These are phyloP conservation scores for Eupsilia transversa DNA, from an alignment of 2,888 invertebrate species.

Conservation along the genomic window DNA sequence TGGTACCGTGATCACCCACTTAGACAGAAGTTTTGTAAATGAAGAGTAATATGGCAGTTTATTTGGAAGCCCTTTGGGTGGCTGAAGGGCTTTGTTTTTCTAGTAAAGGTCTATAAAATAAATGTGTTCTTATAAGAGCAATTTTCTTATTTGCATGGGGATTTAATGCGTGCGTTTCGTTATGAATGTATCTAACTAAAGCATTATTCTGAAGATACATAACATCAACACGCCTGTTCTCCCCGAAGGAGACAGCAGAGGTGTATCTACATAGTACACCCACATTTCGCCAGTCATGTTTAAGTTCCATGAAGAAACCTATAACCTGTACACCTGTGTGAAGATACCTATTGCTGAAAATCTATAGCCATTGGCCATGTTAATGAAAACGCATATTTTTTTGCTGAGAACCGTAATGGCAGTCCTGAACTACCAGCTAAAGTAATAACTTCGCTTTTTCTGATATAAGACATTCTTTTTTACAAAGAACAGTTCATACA, in stretches of 20 bases:
- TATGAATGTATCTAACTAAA: background rate
- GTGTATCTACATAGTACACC: too few species aligned
- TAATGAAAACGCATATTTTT: too few species aligned
- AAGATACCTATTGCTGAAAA: background rate
- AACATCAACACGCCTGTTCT: too few species aligned
- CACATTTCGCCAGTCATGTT: too few species aligned
- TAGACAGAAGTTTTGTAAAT: conserved; percentile 59
- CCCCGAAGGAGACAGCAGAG: too few species aligned
- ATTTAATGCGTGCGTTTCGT: background rate
- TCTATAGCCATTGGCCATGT: background rate
- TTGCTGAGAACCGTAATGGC: background rate
- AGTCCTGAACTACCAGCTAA: too few species aligned
- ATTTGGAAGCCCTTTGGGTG: conserved; percentile 30
- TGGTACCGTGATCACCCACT: conserved; percentile 68
- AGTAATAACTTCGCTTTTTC: background rate
- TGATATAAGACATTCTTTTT: background rate
- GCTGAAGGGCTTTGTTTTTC: conserved; percentile 6
- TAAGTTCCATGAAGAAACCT: too few species aligned
- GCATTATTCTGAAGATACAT: background rate
- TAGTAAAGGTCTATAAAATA: background rate
- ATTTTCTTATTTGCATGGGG: background rate
- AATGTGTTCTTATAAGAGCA: background rate
- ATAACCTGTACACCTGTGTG: too few species aligned
- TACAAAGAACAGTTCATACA: background rate
- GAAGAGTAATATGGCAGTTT: conserved; percentile 50